Conservation (phyloP, 30 jellyfish, hydroid and myxozoan species). For the Pseudorhiza aurosa region DNA sequence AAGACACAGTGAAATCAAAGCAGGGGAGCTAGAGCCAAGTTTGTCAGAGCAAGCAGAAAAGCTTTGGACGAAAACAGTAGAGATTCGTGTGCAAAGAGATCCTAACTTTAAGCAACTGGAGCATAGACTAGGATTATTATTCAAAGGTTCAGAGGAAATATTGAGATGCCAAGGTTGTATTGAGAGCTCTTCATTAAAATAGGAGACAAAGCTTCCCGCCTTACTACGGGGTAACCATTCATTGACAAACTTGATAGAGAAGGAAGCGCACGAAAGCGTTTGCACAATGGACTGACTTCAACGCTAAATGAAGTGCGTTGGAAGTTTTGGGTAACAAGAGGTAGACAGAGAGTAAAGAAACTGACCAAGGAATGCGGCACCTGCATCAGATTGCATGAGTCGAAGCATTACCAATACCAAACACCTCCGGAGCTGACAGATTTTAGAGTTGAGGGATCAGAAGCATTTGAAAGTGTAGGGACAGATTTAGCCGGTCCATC, state of each 20-base stretch:
- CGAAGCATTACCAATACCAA: slow-evolving; percentile 41
- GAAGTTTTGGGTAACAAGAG: slow-evolving; percentile 38
- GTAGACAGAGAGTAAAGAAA: slow-evolving; percentile 14
- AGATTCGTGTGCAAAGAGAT: slow-evolving; percentile 5
- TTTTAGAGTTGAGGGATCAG: slow-evolving; percentile 40
- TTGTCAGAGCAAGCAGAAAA: slow-evolving; percentile 36
- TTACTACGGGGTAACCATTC: slow-evolving; percentile 17
- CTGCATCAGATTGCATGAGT: slow-evolving; percentile 27
- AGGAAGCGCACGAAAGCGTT: slow-evolving; percentile 32
- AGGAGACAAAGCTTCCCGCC: slow-evolving; percentile 47
- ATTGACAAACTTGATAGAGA: slow-evolving; percentile 21
- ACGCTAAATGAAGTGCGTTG: slow-evolving; percentile 38
- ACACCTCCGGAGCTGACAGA: slow-evolving; percentile 47
- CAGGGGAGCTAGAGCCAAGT: slow-evolving; percentile 26
- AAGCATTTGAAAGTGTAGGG: slow-evolving; percentile 31
- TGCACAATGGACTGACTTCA: slow-evolving; percentile 32
- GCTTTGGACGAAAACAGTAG: slow-evolving; percentile 31
- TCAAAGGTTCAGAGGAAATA: slow-evolving; percentile 17
- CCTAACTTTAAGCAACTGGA: slow-evolving; percentile 18
- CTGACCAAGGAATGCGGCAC: slow-evolving; percentile 5
- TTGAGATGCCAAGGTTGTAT: slow-evolving; percentile 36
- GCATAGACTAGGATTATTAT: slow-evolving; percentile 40
- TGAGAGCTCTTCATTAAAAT: slow-evolving; percentile 8
- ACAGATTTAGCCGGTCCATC: slow-evolving; percentile 63
- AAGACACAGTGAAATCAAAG: slow-evolving; percentile 13